Evolutionary conservation across 2,113 vertebrate species (phyloP).

Genomic region (Oreochromis tanganicae): DNA sequence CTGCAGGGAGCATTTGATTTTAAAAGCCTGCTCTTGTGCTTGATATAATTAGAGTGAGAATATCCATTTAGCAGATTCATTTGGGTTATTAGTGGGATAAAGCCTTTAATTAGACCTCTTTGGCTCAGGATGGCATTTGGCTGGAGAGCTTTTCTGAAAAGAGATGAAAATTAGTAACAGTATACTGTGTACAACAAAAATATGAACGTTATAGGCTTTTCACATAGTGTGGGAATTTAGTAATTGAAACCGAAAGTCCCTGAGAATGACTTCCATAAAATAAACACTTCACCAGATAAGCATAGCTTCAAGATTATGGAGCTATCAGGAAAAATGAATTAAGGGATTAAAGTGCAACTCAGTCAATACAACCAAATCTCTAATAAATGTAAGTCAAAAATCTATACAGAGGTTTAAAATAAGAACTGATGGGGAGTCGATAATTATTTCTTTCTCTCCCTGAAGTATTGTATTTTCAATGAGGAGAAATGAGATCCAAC

Average conservation of each 20-base stretch:
- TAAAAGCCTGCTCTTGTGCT: neutral
- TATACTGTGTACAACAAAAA: neutral
- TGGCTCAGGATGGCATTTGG: neutral
- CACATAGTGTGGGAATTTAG: neutral
- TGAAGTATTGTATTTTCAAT: neutral
- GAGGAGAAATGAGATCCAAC: neutral
- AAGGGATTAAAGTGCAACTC: neutral
- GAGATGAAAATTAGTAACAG: neutral
- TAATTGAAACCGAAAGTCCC: neutral
- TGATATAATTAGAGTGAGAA: slow-evolving; percentile 20
- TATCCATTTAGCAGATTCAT: slow-evolving; percentile 36
- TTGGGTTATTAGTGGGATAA: slow-evolving; percentile 40
- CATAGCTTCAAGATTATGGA: neutral
- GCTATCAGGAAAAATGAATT: neutral
- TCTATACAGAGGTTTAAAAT: neutral
- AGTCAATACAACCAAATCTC: neutral
- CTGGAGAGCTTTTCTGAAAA: neutral
- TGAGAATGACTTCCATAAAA: neutral
- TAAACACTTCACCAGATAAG: neutral
- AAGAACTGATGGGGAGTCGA: neutral
- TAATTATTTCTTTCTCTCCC: neutral
- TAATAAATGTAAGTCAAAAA: neutral
- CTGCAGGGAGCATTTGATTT: slow-evolving; percentile 18
- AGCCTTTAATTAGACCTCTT: slow-evolving; percentile 32
- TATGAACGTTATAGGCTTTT: neutral